phyloP scores from a whole-genome alignment of 2,888 invertebrate species.

The Sarcophaga carnaria region DNA sequence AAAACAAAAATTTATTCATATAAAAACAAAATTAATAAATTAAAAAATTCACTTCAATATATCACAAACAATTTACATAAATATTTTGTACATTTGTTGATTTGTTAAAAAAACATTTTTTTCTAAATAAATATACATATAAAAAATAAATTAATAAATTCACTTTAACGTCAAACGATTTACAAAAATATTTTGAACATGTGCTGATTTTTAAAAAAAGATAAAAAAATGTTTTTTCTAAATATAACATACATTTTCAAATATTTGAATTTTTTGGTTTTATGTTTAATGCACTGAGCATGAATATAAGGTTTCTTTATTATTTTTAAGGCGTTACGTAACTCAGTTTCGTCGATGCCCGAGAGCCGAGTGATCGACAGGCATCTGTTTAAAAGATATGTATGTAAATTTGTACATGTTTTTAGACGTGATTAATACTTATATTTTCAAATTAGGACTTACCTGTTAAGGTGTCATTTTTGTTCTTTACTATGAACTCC shows the following conservation, averaged over 20 bases:
- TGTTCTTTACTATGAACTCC: conserved; percentile 49
- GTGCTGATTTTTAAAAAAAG: not conserved
- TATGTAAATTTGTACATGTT: conserved; percentile 6
- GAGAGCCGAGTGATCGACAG: no score
- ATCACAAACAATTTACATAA: conserved; percentile 24
- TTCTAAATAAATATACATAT: no score
- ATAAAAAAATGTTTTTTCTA: no score
- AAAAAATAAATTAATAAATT: no score
- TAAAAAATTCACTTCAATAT: conserved; percentile 13
- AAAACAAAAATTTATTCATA: not conserved
- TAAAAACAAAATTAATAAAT: conserved; percentile 14
- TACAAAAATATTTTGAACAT: no score
- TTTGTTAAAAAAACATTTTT: not conserved
- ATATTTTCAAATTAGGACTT: not conserved
- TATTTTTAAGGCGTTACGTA: no score
- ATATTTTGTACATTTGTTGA: conserved; percentile 1
- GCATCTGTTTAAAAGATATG: not conserved
- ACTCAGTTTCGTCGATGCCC: no score
- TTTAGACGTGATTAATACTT: conserved; percentile 13
- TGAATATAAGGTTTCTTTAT: no score
- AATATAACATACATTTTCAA: no score
- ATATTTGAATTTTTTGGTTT: no score
- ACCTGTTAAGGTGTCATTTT: not conserved
- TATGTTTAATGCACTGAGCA: no score
- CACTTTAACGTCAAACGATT: no score